Evolutionary conservation across 2,888 invertebrate genomes (phyloP), one percentile per base, ranked within the genome.

Genomic region (Ichneumoninae sp.): DNA sequence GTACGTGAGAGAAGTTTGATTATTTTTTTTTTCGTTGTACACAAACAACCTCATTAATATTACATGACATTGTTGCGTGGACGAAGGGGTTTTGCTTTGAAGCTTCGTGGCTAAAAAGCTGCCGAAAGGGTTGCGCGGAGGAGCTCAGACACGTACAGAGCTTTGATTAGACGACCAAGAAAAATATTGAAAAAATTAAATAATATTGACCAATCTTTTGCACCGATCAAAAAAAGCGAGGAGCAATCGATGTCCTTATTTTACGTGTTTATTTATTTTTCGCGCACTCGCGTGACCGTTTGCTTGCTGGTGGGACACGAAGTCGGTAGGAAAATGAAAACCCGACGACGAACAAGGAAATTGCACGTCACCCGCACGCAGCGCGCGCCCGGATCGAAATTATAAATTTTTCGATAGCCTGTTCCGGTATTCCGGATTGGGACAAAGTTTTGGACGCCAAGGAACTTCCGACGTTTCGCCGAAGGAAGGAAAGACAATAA

Each of bases 351-450:
- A 36, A 33, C 50, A 33, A 22, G 13, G 66, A 71, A 70, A 50
- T 33, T 30, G 47, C 19, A 16, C 69, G 33, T 77, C 57, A n/a
- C 47, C 33, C 8, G 10, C 30, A 19, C 36, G 4, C 52, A 33
- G 26, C 10, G 5, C 10, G 2, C 52, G 33, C 0, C 50, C 19
- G 57, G 60, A 71, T 68, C 33, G 60, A 66, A 47, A 83, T 76
- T 71, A 66, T 54, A 76, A 50, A 76, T 76, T 52, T 71, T 50
- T 65, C 75, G 65, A 62, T 78, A 78, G 40, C 26, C 71, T 30
- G 10, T 54, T 8, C 30, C 62, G 70, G 30, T 44, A 75, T 81
- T 30, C 33, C 19, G 40, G 40, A 10, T n/a, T 68, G 13, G 60
- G 40, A n/a, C 36, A 66, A 33, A 68, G 66, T 80, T 83, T 72